phyloP scores from a whole-genome alignment of 2,888 invertebrate genomes.

The Limenitis camilla region DNA sequence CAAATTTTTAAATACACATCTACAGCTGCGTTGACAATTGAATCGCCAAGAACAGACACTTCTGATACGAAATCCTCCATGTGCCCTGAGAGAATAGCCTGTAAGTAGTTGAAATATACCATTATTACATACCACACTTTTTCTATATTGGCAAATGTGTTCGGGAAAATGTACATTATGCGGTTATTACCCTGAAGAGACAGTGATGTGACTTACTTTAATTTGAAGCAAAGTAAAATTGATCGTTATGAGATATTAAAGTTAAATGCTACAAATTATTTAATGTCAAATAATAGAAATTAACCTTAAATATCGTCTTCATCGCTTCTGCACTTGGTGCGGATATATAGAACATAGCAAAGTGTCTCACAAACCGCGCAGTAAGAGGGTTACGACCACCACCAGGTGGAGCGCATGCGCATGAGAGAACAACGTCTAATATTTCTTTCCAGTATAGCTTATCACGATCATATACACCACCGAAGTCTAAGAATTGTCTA shows the following conservation, averaged over 20 bases:
- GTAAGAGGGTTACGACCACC: slow-evolving; percentile 92
- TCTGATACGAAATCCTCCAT: slow-evolving; percentile 83
- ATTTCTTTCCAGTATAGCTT: slow-evolving; percentile 92
- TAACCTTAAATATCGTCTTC: slow-evolving; percentile 83
- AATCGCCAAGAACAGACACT: slow-evolving; percentile 78
- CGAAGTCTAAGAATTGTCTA: slow-evolving; percentile 83
- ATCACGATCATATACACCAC: slow-evolving; percentile 90
- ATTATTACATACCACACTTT: too few species aligned
- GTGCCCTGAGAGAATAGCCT: slow-evolving; percentile 84
- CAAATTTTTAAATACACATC: slow-evolving; percentile 88
- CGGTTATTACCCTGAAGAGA: too few species aligned
- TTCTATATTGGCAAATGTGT: too few species aligned
- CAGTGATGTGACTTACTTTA: too few species aligned
- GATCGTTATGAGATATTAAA: too few species aligned
- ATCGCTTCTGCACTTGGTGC: slow-evolving; percentile 85
- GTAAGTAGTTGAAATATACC: slow-evolving; percentile 25
- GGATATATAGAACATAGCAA: slow-evolving; percentile 88
- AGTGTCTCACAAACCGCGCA: slow-evolving; percentile 89
- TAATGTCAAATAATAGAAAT: too few species aligned
- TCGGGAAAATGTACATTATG: too few species aligned
- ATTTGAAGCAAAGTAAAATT: too few species aligned
- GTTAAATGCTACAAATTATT: too few species aligned
- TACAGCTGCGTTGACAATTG: slow-evolving; percentile 87
- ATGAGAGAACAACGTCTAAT: slow-evolving; percentile 85
- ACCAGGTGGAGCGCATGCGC: slow-evolving; percentile 93